These are phyloP conservation scores for Sebastes vulpes DNA, from an alignment of 2,797 vertebrate species.

Conservation along the genomic window DNA sequence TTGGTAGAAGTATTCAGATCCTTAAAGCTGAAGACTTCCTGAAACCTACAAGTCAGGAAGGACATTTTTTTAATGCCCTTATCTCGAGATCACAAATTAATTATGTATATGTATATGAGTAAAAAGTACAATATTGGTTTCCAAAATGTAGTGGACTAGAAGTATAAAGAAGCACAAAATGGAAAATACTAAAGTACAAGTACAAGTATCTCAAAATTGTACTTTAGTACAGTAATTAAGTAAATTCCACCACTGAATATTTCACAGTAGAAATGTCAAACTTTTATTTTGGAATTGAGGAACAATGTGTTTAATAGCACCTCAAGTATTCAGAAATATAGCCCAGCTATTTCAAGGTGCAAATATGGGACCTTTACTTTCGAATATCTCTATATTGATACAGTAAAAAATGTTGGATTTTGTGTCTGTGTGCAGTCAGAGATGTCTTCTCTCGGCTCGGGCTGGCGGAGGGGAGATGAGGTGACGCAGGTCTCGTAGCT, in stretches of 20 bases:
- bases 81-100: too few species aligned
- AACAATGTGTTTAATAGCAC: too few species aligned
- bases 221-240: background rate
- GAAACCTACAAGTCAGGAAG: background rate
- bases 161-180: background rate
- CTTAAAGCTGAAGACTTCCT: background rate
- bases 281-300: too few species aligned
- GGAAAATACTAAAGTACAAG: background rate
- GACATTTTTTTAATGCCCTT: background rate
- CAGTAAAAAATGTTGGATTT: too few species aligned
- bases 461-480: background rate
- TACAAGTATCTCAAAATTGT: background rate
- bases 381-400: too few species aligned
- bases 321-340: too few species aligned
- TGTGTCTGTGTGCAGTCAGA: too few species aligned
- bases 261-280: too few species aligned
- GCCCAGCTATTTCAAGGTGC: too few species aligned
- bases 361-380: too few species aligned
- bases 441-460: background rate
- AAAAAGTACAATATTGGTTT: background rate
- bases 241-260: too few species aligned
- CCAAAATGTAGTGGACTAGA: background rate
- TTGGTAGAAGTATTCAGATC: background rate
- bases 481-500: slow-evolving; percentile 46
- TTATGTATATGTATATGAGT: background rate